Evolutionary conservation across 53 echinoderm and acorn worm genomes (phyloP), one percentile per base, ranked within the genome.

Genomic region (Arbacia lixula): DNA sequence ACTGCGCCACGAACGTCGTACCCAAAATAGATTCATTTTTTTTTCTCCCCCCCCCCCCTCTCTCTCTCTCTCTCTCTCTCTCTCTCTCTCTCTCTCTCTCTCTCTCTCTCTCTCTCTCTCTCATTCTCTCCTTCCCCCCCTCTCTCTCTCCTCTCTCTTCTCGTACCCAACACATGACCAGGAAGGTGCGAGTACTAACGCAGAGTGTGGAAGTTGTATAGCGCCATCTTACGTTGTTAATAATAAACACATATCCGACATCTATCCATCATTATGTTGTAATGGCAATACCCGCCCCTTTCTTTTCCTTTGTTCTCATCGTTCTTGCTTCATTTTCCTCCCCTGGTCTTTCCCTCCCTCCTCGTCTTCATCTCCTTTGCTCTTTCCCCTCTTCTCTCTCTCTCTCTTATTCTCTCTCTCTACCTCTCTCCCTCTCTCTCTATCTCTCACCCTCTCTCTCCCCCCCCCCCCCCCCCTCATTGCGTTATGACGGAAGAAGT

Each of bases 381-480:
- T 25, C 38, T 68, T 25, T 39, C 68, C 39, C 41, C 36, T 36
- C 39, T 40, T 40, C 68, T 68, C 41, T 68, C 42, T 28, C 30
- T 43, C 46, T 10, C 30, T 28, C 11, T 49, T 46, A 11, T 36
- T 28, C 50, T 49, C 25, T 71, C 1, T 66, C 60, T 36, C 20
- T 26, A 12, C 27, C n/a, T 26, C 3, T 68, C 42, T 39, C 42
- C 42, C 25, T 12, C 56, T 56, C 56, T 56, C 16, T 56, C 4
- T 56, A 20, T 56, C 56, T 56, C 16, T 63, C 29, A 29, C 63
- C 27, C 63, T 57, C 63, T 63, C 33, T 4, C 5, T 32, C 33
- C 14, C 63, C 3, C 2, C 32, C 3, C 0, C 32, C 16, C 6
- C 16, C 5, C 63, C 63, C 31, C 63, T n/a, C n/a, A n/a, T n/a